phyloP scores from a whole-genome alignment of 2,113 vertebrate genomes.

The Neolamprologus longior region DNA sequence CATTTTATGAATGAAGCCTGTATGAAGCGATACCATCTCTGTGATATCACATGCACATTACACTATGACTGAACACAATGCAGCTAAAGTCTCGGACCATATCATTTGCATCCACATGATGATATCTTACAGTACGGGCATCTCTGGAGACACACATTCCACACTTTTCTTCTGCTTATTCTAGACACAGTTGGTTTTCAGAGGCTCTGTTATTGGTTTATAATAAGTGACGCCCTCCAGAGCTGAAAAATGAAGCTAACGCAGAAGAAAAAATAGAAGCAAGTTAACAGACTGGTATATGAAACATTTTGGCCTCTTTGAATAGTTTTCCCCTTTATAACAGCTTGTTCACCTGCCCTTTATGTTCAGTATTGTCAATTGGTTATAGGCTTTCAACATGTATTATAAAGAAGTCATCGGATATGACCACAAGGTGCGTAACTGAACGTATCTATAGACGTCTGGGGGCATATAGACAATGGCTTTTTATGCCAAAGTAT shows the following conservation, averaged over 20 bases:
- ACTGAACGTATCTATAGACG: background rate
- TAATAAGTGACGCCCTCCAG: background rate
- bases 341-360: background rate
- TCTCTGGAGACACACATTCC: background rate
- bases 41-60: background rate
- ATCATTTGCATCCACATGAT: background rate
- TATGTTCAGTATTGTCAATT: background rate
- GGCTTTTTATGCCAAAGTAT: background rate
- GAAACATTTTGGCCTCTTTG: background rate
- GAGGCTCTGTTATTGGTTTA: background rate
- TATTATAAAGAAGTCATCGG: background rate
- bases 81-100: rapidly evolving
- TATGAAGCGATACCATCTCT: background rate
- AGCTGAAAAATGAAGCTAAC: background rate
- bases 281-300: background rate
- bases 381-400: background rate
- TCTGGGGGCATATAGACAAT: background rate
- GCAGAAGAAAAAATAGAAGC: background rate
- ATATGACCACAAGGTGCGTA: background rate
- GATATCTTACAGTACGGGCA: background rate
- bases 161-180: background rate
- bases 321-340: background rate
- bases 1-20: background rate
- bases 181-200: background rate
- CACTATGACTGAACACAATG: background rate